Evolutionary conservation across 2,797 vertebrate genomes (phyloP).

Genomic region (Coreius guichenoti): DNA sequence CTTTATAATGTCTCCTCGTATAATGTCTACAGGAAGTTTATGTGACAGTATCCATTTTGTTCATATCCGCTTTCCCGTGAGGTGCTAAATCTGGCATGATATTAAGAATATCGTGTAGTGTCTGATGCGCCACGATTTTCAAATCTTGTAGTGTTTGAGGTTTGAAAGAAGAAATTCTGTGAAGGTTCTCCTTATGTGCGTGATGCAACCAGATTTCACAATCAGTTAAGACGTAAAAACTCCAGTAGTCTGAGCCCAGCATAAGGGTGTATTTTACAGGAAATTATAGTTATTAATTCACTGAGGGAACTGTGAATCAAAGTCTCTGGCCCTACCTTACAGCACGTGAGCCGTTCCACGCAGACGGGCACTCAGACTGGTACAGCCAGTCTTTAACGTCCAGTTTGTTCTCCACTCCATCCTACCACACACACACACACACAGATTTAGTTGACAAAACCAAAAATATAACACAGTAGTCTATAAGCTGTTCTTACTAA

Average conservation of each 20-base stretch:
- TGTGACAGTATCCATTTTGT: no score
- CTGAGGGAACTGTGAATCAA: neutral
- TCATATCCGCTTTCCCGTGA: no score
- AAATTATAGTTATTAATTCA: neutral
- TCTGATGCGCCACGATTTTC: no score
- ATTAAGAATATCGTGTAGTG: no score
- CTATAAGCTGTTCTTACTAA: neutral
- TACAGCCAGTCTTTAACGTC: slow-evolving; percentile 93
- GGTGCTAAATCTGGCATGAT: no score
- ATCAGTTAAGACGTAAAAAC: neutral
- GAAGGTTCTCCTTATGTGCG: neutral
- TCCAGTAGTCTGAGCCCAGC: neutral
- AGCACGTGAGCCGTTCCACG: slow-evolving; percentile 94
- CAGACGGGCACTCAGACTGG: slow-evolving; percentile 88
- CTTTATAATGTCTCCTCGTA: no score
- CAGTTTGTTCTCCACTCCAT: slow-evolving; percentile 95
- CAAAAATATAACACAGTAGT: neutral
- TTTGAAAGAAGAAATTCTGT: no score
- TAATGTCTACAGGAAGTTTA: no score
- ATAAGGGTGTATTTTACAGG: neutral
- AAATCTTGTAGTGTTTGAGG: no score
- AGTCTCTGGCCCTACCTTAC: slow-evolving; percentile 83
- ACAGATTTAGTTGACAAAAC: neutral
- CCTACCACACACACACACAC: slow-evolving; percentile 72
- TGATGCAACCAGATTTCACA: neutral